A percentile compares a stretch with the other conserved stretches of the same genome.
Conservation (phyloP, 1,140 invertebrate genomes). For the Papilio xuthus region DNA sequence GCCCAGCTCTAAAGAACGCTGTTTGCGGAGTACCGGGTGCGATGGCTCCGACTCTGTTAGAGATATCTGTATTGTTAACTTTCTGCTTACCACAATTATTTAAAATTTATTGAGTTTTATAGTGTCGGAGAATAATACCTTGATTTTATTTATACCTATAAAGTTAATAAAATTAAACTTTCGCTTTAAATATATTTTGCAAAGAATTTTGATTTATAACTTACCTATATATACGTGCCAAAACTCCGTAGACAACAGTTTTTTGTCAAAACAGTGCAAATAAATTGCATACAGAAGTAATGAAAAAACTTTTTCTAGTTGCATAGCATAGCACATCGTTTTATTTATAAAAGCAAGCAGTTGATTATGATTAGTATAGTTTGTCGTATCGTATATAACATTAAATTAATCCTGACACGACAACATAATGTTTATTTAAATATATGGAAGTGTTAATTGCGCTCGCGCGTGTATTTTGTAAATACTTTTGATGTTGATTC, state of each 20-base stretch:
- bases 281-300: no score
- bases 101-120: no score
- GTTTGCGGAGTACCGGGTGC: constrained; percentile 76
- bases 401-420: constrained; percentile 10
- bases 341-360: constrained; percentile 1
- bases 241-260: no score
- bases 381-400: constrained; percentile 13
- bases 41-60: constrained; percentile 73
- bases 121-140: no score
- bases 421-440: constrained; percentile 11
- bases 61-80: background rate
- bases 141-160: no score
- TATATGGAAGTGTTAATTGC: constrained; percentile 16
- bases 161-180: no score
- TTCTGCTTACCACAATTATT: no score
- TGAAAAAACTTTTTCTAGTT: no score
- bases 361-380: background rate
- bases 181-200: no score
- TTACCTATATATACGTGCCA: no score
- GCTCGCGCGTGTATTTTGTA: background rate
- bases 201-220: no score
- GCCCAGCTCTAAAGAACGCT: constrained; percentile 74
- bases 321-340: background rate
- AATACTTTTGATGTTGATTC: constrained; percentile 8
- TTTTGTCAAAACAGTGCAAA: no score